Evolutionary conservation across 2,113 vertebrate genomes (phyloP).

Genomic region (Rissa tridactyla): DNA sequence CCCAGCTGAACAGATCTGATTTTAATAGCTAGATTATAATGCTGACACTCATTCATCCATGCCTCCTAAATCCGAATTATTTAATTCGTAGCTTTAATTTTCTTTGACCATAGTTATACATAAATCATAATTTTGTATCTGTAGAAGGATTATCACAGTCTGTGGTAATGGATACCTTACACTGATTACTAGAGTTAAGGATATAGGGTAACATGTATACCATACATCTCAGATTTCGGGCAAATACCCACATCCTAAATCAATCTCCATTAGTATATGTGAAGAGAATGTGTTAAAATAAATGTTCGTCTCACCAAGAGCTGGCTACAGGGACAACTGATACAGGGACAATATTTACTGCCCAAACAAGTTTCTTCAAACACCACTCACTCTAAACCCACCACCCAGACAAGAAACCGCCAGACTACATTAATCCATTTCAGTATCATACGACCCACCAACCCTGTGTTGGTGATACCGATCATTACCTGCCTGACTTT

Average conservation of each 20-base stretch:
- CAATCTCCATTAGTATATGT: not conserved
- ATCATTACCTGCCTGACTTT: not conserved
- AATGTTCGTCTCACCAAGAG: not conserved
- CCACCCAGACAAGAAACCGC: not conserved
- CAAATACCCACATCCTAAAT: not conserved
- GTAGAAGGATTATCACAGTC: not conserved
- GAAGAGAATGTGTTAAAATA: not conserved
- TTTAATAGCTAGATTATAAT: conserved; percentile 5
- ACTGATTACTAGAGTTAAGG: not conserved
- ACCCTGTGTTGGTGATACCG: not conserved
- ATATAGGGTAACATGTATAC: not conserved
- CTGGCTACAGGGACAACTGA: not conserved
- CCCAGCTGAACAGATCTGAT: not conserved
- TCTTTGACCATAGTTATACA: not conserved
- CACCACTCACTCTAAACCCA: not conserved
- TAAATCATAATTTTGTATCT: not conserved
- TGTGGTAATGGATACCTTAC: not conserved
- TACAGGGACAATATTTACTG: not conserved
- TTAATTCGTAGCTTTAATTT: not conserved
- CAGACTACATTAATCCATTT: not conserved
- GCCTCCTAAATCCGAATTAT: not conserved
- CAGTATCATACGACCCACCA: not conserved
- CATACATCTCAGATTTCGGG: not conserved
- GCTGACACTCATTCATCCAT: not conserved
- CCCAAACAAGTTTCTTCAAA: not conserved